phyloP scores from a whole-genome alignment of 2,888 invertebrate species.

The Pimpla rufipes region DNA sequence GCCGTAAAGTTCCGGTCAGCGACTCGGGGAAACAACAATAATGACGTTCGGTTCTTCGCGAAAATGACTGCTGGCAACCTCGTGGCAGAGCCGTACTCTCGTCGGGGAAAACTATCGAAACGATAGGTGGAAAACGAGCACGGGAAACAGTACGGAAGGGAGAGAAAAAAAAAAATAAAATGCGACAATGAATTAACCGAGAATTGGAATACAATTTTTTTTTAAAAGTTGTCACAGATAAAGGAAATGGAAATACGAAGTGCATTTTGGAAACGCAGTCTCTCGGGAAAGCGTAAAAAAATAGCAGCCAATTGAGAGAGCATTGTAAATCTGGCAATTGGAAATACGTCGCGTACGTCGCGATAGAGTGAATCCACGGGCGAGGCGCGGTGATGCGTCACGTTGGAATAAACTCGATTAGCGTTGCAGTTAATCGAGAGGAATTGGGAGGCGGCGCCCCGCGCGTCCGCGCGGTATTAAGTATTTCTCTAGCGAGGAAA shows the following conservation, averaged over 20 bases:
- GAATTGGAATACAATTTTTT: too few relatives aligned
- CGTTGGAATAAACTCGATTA: slow-evolving; percentile 63
- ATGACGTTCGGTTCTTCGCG: slow-evolving; percentile 13
- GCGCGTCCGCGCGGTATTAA: slow-evolving; percentile 28
- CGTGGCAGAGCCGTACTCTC: background rate
- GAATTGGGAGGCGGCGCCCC: slow-evolving; percentile 51
- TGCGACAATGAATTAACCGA: too few relatives aligned
- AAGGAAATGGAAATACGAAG: too few relatives aligned
- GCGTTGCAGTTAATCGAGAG: slow-evolving; percentile 56
- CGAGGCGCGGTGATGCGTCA: slow-evolving; percentile 49
- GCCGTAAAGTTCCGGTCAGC: slow-evolving; percentile 66
- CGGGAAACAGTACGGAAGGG: background rate
- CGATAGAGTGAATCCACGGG: slow-evolving; percentile 6
- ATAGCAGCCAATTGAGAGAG: background rate
- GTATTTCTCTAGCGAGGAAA: slow-evolving; percentile 62
- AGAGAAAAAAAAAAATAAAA: background rate
- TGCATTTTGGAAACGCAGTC: too few relatives aligned
- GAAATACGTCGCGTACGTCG: slow-evolving; percentile 14
- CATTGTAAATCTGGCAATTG: background rate
- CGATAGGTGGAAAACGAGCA: background rate
- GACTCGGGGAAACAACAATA: slow-evolving; percentile 52
- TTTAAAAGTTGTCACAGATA: too few relatives aligned
- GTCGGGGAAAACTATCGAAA: background rate
- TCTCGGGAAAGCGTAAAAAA: background rate
- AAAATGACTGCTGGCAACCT: slow-evolving; percentile 27